Evolutionary conservation across 2,113 vertebrate genomes (phyloP).

Genomic region (Sebastes fasciatus): DNA sequence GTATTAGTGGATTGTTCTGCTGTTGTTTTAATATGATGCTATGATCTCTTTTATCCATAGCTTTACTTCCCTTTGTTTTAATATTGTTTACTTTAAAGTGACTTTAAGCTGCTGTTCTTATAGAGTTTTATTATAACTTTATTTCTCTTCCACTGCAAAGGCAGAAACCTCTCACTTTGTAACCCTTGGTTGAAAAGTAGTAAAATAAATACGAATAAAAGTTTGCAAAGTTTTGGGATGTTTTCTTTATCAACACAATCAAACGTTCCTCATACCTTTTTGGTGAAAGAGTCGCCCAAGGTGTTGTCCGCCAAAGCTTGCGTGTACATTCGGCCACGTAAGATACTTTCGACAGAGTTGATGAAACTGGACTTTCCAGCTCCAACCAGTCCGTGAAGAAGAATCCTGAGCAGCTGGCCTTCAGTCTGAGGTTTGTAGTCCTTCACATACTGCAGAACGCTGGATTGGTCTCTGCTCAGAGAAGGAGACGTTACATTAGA

Average conservation of each 20-base stretch:
- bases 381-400: not conserved
- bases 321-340: rapidly evolving
- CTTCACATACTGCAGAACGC: not conserved
- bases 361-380: constrained; percentile 53
- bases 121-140: too few relatives aligned
- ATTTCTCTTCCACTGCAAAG: too few relatives aligned
- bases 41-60: too few relatives aligned
- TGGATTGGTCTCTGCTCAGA: not conserved
- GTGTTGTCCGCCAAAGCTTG: rapidly evolving
- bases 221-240: too few relatives aligned
- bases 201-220: too few relatives aligned
- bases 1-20: too few relatives aligned
- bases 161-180: too few relatives aligned
- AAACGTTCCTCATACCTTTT: not conserved
- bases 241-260: not conserved
- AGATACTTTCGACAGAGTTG: constrained; percentile 21
- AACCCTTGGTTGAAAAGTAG: too few relatives aligned
- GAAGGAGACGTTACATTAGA: not conserved
- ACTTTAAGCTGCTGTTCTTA: too few relatives aligned
- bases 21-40: too few relatives aligned
- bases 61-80: too few relatives aligned
- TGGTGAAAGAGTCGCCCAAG: rapidly evolving
- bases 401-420: constrained; percentile 32
- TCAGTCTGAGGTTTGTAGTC: not conserved
- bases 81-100: too few relatives aligned